A percentile compares a stretch with the other conserved stretches of the same genome.
phyloP scores from a whole-genome alignment of 1,140 invertebrate species.

The Aplysia californica region DNA sequence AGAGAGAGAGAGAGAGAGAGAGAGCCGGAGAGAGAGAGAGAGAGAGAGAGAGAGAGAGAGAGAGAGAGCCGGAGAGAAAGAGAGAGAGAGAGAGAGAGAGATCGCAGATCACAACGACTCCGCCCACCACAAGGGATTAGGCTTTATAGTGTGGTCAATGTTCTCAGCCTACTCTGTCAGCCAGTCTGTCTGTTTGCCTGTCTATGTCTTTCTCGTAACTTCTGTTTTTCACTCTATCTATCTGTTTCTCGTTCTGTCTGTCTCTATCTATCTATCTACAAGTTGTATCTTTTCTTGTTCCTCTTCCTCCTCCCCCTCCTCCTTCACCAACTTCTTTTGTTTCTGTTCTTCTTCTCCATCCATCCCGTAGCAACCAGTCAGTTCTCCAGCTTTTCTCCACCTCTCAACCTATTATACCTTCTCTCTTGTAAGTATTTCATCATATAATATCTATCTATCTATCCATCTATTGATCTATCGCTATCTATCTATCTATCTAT shows the following conservation, averaged over 20 bases:
- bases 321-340: background rate
- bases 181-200: background rate
- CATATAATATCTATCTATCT: background rate
- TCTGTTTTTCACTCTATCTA: constrained; percentile 15
- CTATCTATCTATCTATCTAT: background rate
- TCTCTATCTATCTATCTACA: background rate
- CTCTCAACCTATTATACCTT: background rate
- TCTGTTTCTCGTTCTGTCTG: constrained; percentile 9
- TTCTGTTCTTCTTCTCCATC: background rate
- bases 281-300: background rate
- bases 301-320: background rate
- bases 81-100: no score
- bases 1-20: no score
- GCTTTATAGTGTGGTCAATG: no score
- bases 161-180: no score
- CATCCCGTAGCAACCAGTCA: background rate
- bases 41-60: no score
- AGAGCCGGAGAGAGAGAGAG: no score
- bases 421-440: no score
- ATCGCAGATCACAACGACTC: no score
- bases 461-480: background rate
- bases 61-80: no score
- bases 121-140: no score
- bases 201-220: constrained; percentile 3
- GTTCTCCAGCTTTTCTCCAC: background rate